phyloP scores from a whole-genome alignment of 2,113 vertebrate species.

The Ancistrus triradiatus region DNA sequence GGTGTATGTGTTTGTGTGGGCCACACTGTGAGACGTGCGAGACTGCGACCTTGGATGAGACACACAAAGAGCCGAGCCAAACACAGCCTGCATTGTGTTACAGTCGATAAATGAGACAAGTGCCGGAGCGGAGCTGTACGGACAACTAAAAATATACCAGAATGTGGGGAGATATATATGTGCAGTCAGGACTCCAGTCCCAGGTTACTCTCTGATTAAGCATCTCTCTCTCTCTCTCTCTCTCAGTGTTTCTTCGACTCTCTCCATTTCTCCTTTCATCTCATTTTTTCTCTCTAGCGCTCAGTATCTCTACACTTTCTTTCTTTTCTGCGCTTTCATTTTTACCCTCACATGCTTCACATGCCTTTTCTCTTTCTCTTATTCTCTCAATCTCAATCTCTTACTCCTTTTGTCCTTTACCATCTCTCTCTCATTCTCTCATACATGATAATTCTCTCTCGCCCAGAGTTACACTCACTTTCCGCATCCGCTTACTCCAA shows the following conservation, averaged over 20 bases:
- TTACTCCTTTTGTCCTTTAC: too few relatives aligned
- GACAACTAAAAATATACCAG: background rate
- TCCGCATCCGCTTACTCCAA: too few relatives aligned
- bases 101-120: slow-evolving; percentile 22
- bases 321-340: too few relatives aligned
- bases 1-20: background rate
- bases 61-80: slow-evolving; percentile 6
- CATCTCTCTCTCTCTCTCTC: slow-evolving; percentile 12
- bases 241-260: background rate
- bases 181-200: background rate
- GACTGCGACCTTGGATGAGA: background rate
- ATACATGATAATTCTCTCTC: slow-evolving; percentile 6
- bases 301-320: too few relatives aligned
- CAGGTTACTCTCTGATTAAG: slow-evolving; percentile 26
- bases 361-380: background rate
- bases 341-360: too few relatives aligned
- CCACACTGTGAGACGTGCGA: background rate
- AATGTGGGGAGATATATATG: background rate
- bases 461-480: too few relatives aligned
- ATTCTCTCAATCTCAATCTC: background rate
- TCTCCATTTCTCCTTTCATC: too few relatives aligned
- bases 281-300: too few relatives aligned
- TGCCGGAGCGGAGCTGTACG: background rate
- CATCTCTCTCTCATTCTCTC: too few relatives aligned
- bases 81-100: slow-evolving; percentile 8